phyloP scores from a whole-genome alignment of 2,888 invertebrate genomes.

The Peribatodes rhomboidaria region DNA sequence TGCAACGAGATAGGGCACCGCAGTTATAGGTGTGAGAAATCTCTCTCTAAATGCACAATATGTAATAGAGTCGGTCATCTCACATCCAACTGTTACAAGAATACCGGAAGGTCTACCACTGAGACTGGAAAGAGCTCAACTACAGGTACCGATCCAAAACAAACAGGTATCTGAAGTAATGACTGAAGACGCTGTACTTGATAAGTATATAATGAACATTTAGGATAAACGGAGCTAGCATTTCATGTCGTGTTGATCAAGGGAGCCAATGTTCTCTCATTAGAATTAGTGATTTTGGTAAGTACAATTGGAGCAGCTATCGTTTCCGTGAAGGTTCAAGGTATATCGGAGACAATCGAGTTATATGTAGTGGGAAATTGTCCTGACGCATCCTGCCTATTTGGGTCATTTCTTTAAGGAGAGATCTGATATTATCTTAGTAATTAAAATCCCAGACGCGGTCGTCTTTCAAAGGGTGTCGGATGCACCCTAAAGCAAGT shows the following conservation, averaged over 20 bases:
- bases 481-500: too few species aligned
- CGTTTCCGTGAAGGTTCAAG: slow-evolving; percentile 1
- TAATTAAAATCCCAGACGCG: too few species aligned
- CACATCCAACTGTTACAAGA: slow-evolving; percentile 24
- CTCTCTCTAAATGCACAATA: not conserved
- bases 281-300: slow-evolving; percentile 12
- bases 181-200: too few species aligned
- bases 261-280: slow-evolving; percentile 52
- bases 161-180: too few species aligned
- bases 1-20: slow-evolving; percentile 43
- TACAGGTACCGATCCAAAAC: not conserved
- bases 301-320: too few species aligned
- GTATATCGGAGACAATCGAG: not conserved
- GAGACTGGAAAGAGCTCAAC: not conserved
- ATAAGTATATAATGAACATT: not conserved
- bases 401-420: too few species aligned
- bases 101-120: not conserved
- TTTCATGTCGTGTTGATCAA: slow-evolving; percentile 45
- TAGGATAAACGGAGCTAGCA: not conserved
- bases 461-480: too few species aligned
- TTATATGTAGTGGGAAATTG: slow-evolving; percentile 2
- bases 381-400: too few species aligned
- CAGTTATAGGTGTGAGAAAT: slow-evolving; percentile 29
- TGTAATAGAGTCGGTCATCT: slow-evolving; percentile 9
- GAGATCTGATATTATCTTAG: too few species aligned